These are phyloP conservation scores for Ceramica pisi DNA, from an alignment of 2,888 invertebrate species.

Conservation along the genomic window DNA sequence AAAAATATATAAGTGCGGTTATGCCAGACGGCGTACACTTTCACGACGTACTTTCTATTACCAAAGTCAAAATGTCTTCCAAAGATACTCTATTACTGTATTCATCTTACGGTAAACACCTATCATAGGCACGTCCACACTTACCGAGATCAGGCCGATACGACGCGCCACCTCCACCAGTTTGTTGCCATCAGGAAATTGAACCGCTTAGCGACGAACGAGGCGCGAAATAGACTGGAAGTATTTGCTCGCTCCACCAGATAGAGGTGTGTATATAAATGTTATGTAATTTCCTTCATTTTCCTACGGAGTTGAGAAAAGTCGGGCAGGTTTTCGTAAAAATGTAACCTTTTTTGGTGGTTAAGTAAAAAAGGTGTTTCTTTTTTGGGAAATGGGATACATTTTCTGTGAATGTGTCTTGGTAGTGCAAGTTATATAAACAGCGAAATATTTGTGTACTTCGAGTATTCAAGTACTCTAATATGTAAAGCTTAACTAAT, in stretches of 20 bases:
- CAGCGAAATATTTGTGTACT: too few relatives aligned
- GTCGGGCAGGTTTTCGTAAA: background rate
- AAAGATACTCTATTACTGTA: background rate
- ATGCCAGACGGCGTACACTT: too few relatives aligned
- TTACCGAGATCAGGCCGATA: conserved; percentile 49
- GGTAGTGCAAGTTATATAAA: background rate
- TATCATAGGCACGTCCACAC: conserved; percentile 38
- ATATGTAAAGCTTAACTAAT: too few relatives aligned
- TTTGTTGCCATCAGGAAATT: conserved; percentile 66
- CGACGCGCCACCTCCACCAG: conserved; percentile 36
- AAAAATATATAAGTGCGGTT: too few relatives aligned
- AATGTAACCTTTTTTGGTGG: too few relatives aligned
- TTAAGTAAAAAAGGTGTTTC: background rate
- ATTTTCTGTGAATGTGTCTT: background rate
- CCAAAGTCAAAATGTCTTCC: background rate
- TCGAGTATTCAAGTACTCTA: too few relatives aligned
- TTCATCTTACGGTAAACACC: conserved; percentile 1
- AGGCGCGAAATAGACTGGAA: conserved; percentile 62
- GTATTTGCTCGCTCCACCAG: conserved; percentile 52
- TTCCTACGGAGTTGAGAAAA: conserved; percentile 22
- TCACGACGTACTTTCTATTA: too few relatives aligned
- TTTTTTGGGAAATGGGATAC: background rate
- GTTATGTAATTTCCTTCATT: conserved; percentile 61
- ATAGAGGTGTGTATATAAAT: conserved; percentile 57
- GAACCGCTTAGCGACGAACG: conserved; percentile 61